Percentiles rank a stretch among this genome's conserved stretches.
phyloP scores from a whole-genome alignment of 2,797 vertebrate species.

The Chaetodon trifasciatus region DNA sequence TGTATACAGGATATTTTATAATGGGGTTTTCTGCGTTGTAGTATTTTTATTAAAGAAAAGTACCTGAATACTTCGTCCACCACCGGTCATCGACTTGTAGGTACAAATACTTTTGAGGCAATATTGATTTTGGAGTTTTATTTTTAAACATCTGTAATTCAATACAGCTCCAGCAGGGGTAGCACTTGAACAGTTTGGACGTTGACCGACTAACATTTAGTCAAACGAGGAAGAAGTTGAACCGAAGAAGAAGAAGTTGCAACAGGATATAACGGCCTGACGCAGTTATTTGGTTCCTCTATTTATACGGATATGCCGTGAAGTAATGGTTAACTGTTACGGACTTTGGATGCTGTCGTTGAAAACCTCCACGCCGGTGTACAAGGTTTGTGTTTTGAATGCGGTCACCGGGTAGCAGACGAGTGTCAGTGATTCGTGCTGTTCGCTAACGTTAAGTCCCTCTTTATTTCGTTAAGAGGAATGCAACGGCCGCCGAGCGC shows the following conservation, averaged over 20 bases:
- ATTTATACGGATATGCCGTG: background rate
- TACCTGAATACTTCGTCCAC: background rate
- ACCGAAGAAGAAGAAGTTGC: background rate
- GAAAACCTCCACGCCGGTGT: conserved; percentile 8
- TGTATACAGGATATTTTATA: background rate
- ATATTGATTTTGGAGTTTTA: background rate
- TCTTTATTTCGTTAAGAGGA: conserved; percentile 1
- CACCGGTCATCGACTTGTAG: no score
- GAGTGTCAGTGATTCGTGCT: background rate
- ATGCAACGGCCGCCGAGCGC: conserved; percentile 23
- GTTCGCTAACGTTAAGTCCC: background rate
- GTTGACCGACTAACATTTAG: background rate
- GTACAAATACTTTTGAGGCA: background rate
- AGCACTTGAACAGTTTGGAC: background rate
- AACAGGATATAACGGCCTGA: conserved; percentile 41
- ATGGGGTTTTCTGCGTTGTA: background rate
- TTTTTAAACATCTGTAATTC: background rate
- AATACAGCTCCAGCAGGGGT: conserved; percentile 34
- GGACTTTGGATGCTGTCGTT: conserved; percentile 75
- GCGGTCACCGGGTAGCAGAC: background rate
- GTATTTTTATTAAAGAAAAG: background rate
- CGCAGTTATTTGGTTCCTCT: conserved; percentile 48
- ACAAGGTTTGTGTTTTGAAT: conserved; percentile 33
- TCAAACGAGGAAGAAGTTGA: background rate
- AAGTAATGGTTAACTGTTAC: conserved; percentile 70